A percentile compares a stretch with the other conserved stretches of the same genome.
These are phyloP conservation scores for Brachyhypopomus occidentalis DNA, from an alignment of 2,113 vertebrate genomes.

Conservation along the genomic window DNA sequence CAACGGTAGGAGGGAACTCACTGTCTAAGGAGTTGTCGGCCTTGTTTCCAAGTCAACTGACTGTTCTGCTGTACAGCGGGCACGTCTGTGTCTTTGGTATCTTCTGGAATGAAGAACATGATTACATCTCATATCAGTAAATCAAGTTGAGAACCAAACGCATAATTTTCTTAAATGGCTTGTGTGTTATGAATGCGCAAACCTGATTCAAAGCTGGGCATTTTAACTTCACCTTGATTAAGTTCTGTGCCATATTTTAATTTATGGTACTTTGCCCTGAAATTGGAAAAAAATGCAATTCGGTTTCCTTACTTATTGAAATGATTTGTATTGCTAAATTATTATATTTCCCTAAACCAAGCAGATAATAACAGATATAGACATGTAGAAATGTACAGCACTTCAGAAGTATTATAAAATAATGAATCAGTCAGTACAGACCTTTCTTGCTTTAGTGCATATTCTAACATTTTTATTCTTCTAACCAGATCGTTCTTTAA, in stretches of 20 bases:
- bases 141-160: neutral
- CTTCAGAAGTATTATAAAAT: neutral
- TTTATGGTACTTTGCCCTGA: slow-evolving; percentile 98
- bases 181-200: slow-evolving; percentile 20
- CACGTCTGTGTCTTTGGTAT: slow-evolving; percentile 97
- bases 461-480: slow-evolving; percentile 99
- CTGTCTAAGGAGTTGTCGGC: slow-evolving; percentile 96
- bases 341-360: neutral
- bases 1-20: slow-evolving; percentile 74
- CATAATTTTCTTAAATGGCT: neutral
- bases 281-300: slow-evolving; percentile 37
- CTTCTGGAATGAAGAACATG: slow-evolving; percentile 74
- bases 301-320: neutral
- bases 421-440: slow-evolving; percentile 65
- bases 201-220: slow-evolving; percentile 98
- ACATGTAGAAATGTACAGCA: neutral
- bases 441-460: slow-evolving; percentile 99
- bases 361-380: too few species aligned
- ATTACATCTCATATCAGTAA: slow-evolving; percentile 9
- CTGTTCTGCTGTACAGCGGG: slow-evolving; percentile 93
- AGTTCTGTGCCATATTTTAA: slow-evolving; percentile 99
- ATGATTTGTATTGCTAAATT: neutral
- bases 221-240: slow-evolving; percentile 97
- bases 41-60: slow-evolving; percentile 98
- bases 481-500: slow-evolving; percentile 99